A percentile compares a stretch with the other conserved stretches of the same genome.
These are phyloP conservation scores for Protonemura montana DNA, from an alignment of 2,888 invertebrate genomes.

Conservation along the genomic window DNA sequence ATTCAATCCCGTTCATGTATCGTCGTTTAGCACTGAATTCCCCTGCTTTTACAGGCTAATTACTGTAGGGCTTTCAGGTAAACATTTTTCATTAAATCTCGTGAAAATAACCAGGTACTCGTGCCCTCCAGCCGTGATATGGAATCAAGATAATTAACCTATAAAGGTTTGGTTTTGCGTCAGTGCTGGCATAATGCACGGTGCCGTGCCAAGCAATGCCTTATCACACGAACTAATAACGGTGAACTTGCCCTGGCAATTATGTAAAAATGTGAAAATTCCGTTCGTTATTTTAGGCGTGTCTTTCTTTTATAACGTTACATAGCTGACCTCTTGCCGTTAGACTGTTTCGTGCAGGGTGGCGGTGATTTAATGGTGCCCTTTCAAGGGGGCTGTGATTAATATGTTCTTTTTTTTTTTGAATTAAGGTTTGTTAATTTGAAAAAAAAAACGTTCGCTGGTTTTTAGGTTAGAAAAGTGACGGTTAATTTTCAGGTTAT, in stretches of 20 bases:
- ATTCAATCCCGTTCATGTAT: no score
- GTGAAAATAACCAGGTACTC: not conserved
- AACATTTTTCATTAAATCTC: not conserved
- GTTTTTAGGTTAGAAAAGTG: no score
- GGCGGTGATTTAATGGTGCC: not conserved
- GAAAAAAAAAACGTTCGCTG: no score
- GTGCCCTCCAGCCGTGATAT: not conserved
- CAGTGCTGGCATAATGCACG: not conserved
- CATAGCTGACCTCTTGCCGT: not conserved
- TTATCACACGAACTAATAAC: not conserved
- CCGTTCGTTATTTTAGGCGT: not conserved
- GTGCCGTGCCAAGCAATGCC: not conserved
- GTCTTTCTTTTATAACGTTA: not conserved
- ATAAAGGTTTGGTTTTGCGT: not conserved
- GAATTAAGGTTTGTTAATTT: no score
- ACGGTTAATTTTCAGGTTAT: no score
- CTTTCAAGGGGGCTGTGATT: not conserved
- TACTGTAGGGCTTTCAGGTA: no score
- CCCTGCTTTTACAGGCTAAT: no score
- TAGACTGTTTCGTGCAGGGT: not conserved
- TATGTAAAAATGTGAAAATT: not conserved
- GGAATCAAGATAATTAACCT: not conserved
- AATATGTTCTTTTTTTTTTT: not conserved
- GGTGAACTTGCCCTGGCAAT: not conserved
- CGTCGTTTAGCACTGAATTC: no score